Evolutionary conservation across 2,797 vertebrate genomes (phyloP).

Genomic region (Psittacula derbiana): DNA sequence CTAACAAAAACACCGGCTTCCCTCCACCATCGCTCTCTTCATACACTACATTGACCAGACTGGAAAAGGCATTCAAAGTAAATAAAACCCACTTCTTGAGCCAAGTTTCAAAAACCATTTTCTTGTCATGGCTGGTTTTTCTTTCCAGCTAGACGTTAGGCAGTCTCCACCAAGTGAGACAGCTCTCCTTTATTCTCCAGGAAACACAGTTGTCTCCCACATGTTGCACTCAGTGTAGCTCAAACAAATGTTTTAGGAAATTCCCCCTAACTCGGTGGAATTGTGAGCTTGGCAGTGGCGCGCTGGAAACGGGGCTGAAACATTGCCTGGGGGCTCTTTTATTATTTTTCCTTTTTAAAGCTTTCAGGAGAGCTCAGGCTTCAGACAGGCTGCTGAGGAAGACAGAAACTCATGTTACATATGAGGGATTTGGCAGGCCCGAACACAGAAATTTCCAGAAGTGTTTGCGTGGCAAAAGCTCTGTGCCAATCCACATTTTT

Average conservation of each 20-base stretch:
- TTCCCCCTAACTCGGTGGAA: constrained; percentile 76
- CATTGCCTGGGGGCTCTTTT: not conserved
- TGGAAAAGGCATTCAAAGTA: constrained; percentile 59
- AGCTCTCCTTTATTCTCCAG: constrained; percentile 74
- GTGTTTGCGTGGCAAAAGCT: constrained; percentile 89
- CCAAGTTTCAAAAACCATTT: constrained; percentile 62
- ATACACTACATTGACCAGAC: constrained; percentile 54
- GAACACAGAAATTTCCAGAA: constrained; percentile 94
- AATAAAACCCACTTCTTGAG: not conserved
- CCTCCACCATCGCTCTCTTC: constrained; percentile 34
- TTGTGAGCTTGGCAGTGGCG: constrained; percentile 71
- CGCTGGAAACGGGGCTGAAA: constrained; percentile 67
- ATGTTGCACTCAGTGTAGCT: constrained; percentile 67
- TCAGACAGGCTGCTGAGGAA: constrained; percentile 70
- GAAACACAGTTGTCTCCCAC: constrained; percentile 75
- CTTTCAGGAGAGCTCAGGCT: constrained; percentile 63
- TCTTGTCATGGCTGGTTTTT: constrained; percentile 55
- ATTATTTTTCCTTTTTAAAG: constrained; percentile 57
- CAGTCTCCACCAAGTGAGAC: constrained; percentile 62
- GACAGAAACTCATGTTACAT: constrained; percentile 84
- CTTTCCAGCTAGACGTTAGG: constrained; percentile 56
- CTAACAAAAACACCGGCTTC: constrained; percentile 44
- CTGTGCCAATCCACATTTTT: constrained; percentile 86
- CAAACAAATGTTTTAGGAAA: constrained; percentile 73
- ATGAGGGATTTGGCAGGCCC: constrained; percentile 86